Conservation (phyloP, 2,113 vertebrate genomes). For the Neofelis nebulosa region DNA sequence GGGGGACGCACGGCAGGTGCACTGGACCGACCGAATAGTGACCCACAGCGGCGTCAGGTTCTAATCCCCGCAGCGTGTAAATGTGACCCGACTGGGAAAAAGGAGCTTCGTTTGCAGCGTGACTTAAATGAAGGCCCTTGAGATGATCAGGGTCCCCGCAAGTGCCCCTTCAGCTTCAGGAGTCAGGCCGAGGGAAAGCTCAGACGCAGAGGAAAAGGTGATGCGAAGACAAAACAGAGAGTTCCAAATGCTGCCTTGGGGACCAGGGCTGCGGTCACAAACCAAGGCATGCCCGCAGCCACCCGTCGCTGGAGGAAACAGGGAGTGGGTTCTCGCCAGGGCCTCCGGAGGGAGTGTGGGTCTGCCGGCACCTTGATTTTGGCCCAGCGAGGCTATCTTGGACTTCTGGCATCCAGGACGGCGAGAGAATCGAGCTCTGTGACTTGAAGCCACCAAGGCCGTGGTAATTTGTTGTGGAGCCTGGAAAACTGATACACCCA, state of each 20-base stretch:
- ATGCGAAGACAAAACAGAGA: not conserved
- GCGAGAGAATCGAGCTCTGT: not conserved
- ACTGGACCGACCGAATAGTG: not conserved
- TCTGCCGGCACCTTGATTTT: not conserved
- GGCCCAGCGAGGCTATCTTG: not conserved
- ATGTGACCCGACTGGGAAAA: not conserved
- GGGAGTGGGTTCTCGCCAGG: not conserved
- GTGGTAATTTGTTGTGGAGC: not conserved
- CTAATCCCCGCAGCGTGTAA: not conserved
- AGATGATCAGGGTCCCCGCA: not conserved
- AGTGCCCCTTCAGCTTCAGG: not conserved
- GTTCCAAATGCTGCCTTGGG: not conserved
- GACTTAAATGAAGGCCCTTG: not conserved
- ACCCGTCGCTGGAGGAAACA: not conserved
- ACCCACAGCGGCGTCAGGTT: not conserved
- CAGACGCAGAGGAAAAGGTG: not conserved
- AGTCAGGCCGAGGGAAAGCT: not conserved
- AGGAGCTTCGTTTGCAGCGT: too few relatives aligned
- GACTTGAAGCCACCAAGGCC: not conserved
- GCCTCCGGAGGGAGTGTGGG: not conserved
- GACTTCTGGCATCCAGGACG: not conserved
- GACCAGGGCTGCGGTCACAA: fast-evolving
- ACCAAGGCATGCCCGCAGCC: not conserved
- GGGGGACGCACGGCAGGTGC: too few relatives aligned
- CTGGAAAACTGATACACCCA: not conserved